phyloP scores from a whole-genome alignment of 1,140 invertebrate genomes.

The Drosophila carrolli region DNA sequence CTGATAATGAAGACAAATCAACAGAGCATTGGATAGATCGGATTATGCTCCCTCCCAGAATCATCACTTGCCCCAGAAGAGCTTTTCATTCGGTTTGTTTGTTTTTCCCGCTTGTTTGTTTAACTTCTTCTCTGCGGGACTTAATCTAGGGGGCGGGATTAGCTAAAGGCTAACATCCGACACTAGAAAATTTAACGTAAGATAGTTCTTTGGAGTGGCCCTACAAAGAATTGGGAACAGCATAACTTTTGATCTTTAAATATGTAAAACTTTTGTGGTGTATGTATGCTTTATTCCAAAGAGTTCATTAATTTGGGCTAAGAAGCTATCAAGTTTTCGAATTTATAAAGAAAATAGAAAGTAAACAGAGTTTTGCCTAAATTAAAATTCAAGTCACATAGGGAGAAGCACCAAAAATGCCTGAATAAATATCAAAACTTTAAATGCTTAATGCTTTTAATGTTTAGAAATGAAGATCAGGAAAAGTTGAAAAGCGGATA shows the following conservation, averaged over 20 bases:
- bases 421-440: slow-evolving; percentile 9
- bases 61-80: slow-evolving; percentile 22
- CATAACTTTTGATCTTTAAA: slow-evolving; percentile 30
- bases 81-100: slow-evolving; percentile 38
- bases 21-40: slow-evolving; percentile 34
- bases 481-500: slow-evolving; percentile 11
- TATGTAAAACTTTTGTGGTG: slow-evolving; percentile 6
- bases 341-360: slow-evolving; percentile 23
- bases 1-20: slow-evolving; percentile 67
- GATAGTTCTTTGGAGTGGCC: slow-evolving; percentile 2
- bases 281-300: background rate
- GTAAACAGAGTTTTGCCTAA: slow-evolving; percentile 1
- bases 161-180: slow-evolving; percentile 20
- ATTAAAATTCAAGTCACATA: slow-evolving; percentile 27
- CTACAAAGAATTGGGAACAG: slow-evolving; percentile 21
- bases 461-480: slow-evolving; percentile 2
- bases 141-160: slow-evolving; percentile 32
- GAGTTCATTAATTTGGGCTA: slow-evolving; percentile 10
- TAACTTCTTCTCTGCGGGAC: slow-evolving; percentile 24
- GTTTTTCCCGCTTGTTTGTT: slow-evolving; percentile 28
- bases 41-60: background rate
- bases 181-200: background rate
- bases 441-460: background rate
- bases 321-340: slow-evolving; percentile 20
- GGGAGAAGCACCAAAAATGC: background rate